These are phyloP conservation scores for Lithobates pipiens DNA, from an alignment of 2,797 vertebrate species.

Conservation along the genomic window DNA sequence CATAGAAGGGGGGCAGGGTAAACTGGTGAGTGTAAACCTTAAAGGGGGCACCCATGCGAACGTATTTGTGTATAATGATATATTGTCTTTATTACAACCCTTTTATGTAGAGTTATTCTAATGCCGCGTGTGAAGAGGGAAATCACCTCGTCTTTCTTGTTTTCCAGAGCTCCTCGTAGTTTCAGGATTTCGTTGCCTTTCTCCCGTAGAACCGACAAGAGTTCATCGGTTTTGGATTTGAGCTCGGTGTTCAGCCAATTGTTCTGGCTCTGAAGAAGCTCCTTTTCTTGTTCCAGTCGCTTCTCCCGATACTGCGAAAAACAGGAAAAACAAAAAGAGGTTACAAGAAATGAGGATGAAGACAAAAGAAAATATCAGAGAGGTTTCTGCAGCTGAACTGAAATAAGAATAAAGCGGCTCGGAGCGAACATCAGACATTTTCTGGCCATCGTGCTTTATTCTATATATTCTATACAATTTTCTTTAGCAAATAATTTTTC, in stretches of 20 bases:
- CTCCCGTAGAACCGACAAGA: constrained; percentile 87
- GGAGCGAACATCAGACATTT: too few species aligned
- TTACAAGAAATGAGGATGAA: background rate
- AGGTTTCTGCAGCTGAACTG: background rate
- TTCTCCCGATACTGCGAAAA: constrained; percentile 91
- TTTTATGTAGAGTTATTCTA: too few species aligned
- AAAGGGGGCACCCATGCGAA: too few species aligned
- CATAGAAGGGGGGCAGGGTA: too few species aligned
- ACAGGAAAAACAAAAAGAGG: background rate
- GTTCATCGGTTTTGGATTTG: constrained; percentile 92
- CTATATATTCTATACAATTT: too few species aligned
- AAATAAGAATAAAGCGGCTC: too few species aligned
- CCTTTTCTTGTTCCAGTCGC: constrained; percentile 95
- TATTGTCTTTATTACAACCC: too few species aligned
- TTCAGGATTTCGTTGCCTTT: constrained; percentile 93
- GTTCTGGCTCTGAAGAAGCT: constrained; percentile 87
- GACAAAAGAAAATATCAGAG: background rate
- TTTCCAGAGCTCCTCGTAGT: constrained; percentile 89
- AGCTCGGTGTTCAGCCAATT: constrained; percentile 91
- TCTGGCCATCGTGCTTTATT: too few species aligned
- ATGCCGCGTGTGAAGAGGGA: too few species aligned
- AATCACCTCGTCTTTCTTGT: constrained; percentile 91
- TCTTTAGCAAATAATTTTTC: too few species aligned
- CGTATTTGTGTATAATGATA: too few species aligned
- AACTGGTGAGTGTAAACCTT: too few species aligned